Conservation (phyloP, 1,140 invertebrate species). For the Cotesia typhae region DNA sequence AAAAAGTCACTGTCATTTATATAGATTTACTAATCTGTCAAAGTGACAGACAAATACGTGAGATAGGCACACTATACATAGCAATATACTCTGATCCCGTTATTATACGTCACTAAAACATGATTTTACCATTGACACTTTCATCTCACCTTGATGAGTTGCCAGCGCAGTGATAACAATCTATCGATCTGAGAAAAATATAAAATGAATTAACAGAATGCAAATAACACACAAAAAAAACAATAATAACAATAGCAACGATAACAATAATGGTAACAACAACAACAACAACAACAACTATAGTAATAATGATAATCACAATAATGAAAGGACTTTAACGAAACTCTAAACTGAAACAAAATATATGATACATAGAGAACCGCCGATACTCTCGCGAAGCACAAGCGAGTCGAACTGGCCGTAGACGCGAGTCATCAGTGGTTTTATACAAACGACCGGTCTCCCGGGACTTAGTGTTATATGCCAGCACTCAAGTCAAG, state of each 20-base stretch:
- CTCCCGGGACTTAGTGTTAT: constrained; percentile 39
- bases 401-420: constrained; percentile 57
- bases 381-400: constrained; percentile 53
- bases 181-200: background rate
- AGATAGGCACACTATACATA: constrained; percentile 1
- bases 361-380: constrained; percentile 13
- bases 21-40: constrained; percentile 30
- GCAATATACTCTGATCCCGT: constrained; percentile 10
- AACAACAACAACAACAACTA: no score
- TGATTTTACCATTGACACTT: constrained; percentile 20
- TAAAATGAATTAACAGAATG: background rate
- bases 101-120: constrained; percentile 14
- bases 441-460: constrained; percentile 59
- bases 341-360: background rate
- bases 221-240: background rate
- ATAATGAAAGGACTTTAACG: background rate
- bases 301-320: no score
- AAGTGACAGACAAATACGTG: constrained; percentile 21
- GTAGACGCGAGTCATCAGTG: constrained; percentile 51
- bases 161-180: constrained; percentile 14
- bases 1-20: constrained; percentile 27
- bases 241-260: no score
- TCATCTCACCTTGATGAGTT: constrained; percentile 17
- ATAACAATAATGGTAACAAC: no score
- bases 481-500: constrained; percentile 19